Base-by-base conservation (phyloP, 2,888 invertebrate species). In the Eilema depressum region DNA sequence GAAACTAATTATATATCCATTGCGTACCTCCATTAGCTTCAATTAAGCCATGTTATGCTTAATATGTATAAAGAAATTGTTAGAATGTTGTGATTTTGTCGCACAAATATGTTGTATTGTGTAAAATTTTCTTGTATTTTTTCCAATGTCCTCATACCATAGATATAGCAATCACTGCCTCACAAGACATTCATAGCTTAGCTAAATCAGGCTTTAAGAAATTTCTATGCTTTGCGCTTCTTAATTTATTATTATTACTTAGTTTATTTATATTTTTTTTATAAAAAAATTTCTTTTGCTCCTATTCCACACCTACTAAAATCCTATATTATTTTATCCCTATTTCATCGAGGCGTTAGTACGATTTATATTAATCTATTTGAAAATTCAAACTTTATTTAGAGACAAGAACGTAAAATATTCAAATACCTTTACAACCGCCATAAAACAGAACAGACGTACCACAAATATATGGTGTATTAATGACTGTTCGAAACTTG, bases 141-240 rank as follows among this genome's bases (percentile, higher is more conserved):
- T 76, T 77, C 84, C 66, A 81, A 84, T 81, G 83, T 86, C 81
- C 85, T 86, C 86, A 86, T 90, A 85, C 82, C 84, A 91, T 92
- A 91, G 89, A 89, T 84, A 82, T 90, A 92, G 95, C 94, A 93
- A 93, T 95, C 95, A 95, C 94, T 95, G 95, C 95, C 95, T 95
- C 95, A 93, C 95, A 90, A 92, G 88, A 95, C 95, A 95, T 95
- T 95, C 95, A 93, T 95, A 93, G 95, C 95, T 95, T 94, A 91
- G 88, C 91, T 90, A 89, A 91, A 88, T 88, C 88, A 89, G 93
- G 93, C 93, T 93, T 92, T 85, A 89, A 91, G 89, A 66, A 87
- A 83, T 87, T 89, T 92, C 91, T 92, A 91, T 91, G 94, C 93
- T 94, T 94, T 90, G 88, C 90, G 94, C 95, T 95, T 95, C 78